Percentiles rank a stretch among this genome's conserved stretches.
phyloP scores from a whole-genome alignment of 2,888 invertebrate genomes.

The Lordiphosa andalusiaca region DNA sequence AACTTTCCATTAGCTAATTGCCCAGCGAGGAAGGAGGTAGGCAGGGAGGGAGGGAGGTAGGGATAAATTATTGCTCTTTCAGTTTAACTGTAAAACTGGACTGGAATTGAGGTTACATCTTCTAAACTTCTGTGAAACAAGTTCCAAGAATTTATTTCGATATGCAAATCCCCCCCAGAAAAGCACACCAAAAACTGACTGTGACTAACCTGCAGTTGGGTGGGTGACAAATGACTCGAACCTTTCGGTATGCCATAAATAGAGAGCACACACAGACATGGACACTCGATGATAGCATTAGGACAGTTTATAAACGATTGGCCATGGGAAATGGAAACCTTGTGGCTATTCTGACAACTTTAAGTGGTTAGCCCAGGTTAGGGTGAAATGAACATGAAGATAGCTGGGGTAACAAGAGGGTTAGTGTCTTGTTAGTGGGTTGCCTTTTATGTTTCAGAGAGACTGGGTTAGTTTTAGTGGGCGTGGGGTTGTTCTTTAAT shows the following conservation, averaged over 20 bases:
- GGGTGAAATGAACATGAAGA: too few species aligned
- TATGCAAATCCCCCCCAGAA: neutral
- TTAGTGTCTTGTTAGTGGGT: too few species aligned
- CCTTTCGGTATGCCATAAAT: slow-evolving; percentile 1
- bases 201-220: neutral
- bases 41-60: neutral
- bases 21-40: neutral
- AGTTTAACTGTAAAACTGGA: neutral
- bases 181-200: neutral
- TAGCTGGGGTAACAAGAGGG: too few species aligned
- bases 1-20: slow-evolving; percentile 13
- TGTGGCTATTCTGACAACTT: neutral
- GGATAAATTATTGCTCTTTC: neutral
- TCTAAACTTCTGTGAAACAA: too few species aligned
- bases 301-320: slow-evolving; percentile 2
- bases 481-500: too few species aligned
- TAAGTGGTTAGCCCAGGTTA: neutral
- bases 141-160: too few species aligned
- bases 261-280: slow-evolving; percentile 1
- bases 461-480: too few species aligned
- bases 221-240: neutral
- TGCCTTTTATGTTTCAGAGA: too few species aligned
- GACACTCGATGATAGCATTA: slow-evolving; percentile 6
- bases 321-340: neutral
- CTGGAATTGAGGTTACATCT: too few species aligned